A percentile compares a stretch with the other conserved stretches of the same genome.
Conservation (phyloP, 2,888 invertebrate genomes). For the Rotaria macrura region DNA sequence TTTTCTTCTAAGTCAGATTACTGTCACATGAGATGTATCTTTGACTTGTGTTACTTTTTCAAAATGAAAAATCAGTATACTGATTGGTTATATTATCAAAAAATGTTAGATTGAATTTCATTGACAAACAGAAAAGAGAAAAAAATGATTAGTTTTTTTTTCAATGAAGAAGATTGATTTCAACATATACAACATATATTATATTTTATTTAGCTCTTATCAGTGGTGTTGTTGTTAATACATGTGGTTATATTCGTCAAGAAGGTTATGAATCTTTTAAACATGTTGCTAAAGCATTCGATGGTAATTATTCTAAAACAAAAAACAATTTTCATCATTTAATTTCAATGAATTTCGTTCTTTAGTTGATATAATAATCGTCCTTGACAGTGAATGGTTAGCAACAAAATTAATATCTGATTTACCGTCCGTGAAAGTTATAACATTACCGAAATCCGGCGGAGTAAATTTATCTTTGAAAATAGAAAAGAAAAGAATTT, state of each 20-base stretch:
- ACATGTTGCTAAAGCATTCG: constrained; percentile 80
- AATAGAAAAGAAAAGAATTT: not conserved
- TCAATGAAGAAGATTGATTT: no score
- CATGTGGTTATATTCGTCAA: constrained; percentile 91
- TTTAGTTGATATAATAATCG: constrained; percentile 26
- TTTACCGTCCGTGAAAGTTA: constrained; percentile 26
- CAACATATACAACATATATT: no score
- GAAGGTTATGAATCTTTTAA: constrained; percentile 75
- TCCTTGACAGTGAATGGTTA: constrained; percentile 32
- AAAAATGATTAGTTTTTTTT: no score
- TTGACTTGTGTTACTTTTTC: no score
- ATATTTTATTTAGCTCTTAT: constrained; percentile 42
- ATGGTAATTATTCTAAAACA: no score
- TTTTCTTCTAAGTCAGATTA: no score
- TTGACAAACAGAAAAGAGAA: no score
- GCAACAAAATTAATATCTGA: constrained; percentile 25
- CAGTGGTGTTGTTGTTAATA: constrained; percentile 81
- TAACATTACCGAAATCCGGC: constrained; percentile 32
- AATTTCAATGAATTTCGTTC: not conserved
- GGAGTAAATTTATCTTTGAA: not conserved
- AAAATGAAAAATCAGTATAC: no score
- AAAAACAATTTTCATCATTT: no score
- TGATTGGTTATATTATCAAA: no score
- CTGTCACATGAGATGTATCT: no score
- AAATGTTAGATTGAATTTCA: no score